Base-by-base conservation (phyloP, 2,888 invertebrate genomes). In the Oasisia sp. region DNA sequence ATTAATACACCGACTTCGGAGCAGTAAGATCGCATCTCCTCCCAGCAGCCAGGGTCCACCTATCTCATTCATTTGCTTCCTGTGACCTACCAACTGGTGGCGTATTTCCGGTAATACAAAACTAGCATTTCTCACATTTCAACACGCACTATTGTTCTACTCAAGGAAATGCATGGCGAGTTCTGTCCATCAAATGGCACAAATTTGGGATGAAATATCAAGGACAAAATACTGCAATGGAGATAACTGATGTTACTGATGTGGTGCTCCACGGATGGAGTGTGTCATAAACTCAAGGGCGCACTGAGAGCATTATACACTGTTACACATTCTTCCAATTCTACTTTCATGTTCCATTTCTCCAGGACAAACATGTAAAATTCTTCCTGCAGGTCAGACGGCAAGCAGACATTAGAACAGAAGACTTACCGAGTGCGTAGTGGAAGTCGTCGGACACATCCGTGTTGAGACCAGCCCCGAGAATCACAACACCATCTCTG, bases 381-480 rank as follows among this genome's bases (percentile, higher is more conserved):
- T 50, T 58, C 27, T 32, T 2, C 74, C 50, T 14, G 89, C 1
- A 19, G 19, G 56, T 11, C 56, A 56, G 74, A 74, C 50, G 74
- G 27, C 19, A 74, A 27, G 14, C 74, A 74, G 74, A 19, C n/a
- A 74, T 74, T 19, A 19, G 74, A 74, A 19, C 27, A 74, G 2
- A 74, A 74, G n/a, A 91, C 96, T 96, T 96, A 98, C 98, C 98
- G 94, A 97, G 96, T 1, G 98, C 98, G 95, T 98, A 98, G 95
- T 98, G 97, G 95, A 98, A 97, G 95, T 97, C 97, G 7, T 97
- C 97, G 19, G 97, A 97, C 91, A 97, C 97, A 44, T 97, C 97
- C 38, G 97, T 97, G 96, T 97, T 97, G 32, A 97, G 97, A 14
- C 97, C 97, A 12, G 98, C 98, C 5, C 98, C 97, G 93, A 98